These are phyloP conservation scores for Clostera curtula DNA, from an alignment of 2,888 invertebrate species.

Conservation along the genomic window DNA sequence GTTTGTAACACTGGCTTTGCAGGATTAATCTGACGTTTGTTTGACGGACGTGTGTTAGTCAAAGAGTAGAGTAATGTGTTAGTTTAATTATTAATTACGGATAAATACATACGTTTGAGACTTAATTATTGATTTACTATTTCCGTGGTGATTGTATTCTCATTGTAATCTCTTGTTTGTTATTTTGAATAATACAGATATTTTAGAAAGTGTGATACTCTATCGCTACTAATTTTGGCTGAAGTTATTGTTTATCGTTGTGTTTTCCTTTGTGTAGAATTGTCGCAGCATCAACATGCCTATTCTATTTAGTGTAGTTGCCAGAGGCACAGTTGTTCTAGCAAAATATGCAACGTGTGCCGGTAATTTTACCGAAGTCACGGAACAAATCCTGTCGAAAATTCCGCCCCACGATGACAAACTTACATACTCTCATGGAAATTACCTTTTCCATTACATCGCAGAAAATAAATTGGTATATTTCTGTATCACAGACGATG, in stretches of 20 bases:
- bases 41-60: too few species aligned
- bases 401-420: slow-evolving; percentile 93
- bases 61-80: too few species aligned
- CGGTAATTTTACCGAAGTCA: slow-evolving; percentile 96
- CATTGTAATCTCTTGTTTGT: too few species aligned
- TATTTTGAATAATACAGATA: too few species aligned
- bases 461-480: slow-evolving; percentile 91
- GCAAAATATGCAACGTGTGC: slow-evolving; percentile 94
- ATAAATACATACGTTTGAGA: too few species aligned
- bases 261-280: slow-evolving; percentile 20
- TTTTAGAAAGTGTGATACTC: too few species aligned
- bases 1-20: too few species aligned
- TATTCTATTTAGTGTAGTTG: slow-evolving; percentile 91
- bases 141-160: too few species aligned
- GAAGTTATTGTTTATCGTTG: slow-evolving; percentile 7
- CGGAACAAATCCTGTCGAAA: slow-evolving; percentile 91
- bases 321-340: slow-evolving; percentile 88
- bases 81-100: too few species aligned
- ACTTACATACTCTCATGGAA: slow-evolving; percentile 94
- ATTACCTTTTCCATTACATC: slow-evolving; percentile 94
- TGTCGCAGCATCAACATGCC: slow-evolving; percentile 92
- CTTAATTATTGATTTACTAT: too few species aligned
- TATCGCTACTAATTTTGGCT: too few species aligned
- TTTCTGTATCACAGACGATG: slow-evolving; percentile 96
- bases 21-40: too few species aligned